Conservation (phyloP, 2,113 vertebrate species). For the Myanophis thanlyinensis region DNA sequence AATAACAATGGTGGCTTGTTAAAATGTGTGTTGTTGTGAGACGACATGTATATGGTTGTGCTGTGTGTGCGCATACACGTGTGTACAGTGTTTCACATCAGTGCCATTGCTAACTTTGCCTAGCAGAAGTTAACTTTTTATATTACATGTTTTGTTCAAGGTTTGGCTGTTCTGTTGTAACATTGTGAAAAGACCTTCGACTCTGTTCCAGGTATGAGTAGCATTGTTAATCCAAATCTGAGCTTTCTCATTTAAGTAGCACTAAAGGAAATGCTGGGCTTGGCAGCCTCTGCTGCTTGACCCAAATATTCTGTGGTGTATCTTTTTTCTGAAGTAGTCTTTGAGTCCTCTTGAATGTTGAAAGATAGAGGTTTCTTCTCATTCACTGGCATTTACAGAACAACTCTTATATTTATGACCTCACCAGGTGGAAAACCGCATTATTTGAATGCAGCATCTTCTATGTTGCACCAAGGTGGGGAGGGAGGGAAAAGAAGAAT, state of each 20-base stretch:
- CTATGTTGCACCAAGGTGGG: not conserved
- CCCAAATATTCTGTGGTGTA: slow-evolving; percentile 79
- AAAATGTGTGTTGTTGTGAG: slow-evolving; percentile 1
- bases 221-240: slow-evolving; percentile 32
- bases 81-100: slow-evolving; percentile 4
- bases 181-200: slow-evolving; percentile 11
- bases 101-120: slow-evolving; percentile 31
- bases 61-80: not conserved
- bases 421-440: not conserved
- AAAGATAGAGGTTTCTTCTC: slow-evolving; percentile 20
- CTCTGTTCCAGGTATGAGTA: slow-evolving; percentile 9
- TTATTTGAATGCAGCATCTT: not conserved
- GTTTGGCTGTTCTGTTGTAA: slow-evolving; percentile 46
- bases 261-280: slow-evolving; percentile 18
- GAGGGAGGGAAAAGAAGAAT: no score
- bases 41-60: not conserved
- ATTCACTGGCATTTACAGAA: slow-evolving; percentile 29
- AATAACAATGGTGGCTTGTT: slow-evolving; percentile 35
- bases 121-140: slow-evolving; percentile 18
- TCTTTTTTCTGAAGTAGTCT: slow-evolving; percentile 45
- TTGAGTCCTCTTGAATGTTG: slow-evolving; percentile 11
- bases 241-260: slow-evolving; percentile 35
- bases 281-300: slow-evolving; percentile 64
- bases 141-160: slow-evolving; percentile 23
- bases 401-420: slow-evolving; percentile 40